Evolutionary conservation across 2,888 invertebrate genomes (phyloP).

Genomic region (Acanthosepion pharaonis): DNA sequence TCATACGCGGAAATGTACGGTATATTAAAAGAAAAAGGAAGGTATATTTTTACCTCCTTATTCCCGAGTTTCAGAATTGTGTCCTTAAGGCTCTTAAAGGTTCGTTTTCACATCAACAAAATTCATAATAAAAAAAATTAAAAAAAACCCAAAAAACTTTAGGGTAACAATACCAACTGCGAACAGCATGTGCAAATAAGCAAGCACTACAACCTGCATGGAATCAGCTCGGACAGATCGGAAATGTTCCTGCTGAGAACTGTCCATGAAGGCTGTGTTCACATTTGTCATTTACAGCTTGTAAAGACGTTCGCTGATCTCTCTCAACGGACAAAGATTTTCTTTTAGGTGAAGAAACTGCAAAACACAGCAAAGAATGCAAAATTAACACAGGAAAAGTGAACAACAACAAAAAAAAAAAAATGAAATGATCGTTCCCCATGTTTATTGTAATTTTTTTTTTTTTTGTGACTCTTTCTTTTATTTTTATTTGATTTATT

Average conservation of each 20-base stretch:
- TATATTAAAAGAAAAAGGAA: too few species aligned
- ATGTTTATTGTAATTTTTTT: not conserved
- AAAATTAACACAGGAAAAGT: not conserved
- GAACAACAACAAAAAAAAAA: not conserved
- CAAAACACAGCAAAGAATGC: not conserved
- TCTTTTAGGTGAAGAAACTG: not conserved
- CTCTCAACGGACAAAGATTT: constrained; percentile 4
- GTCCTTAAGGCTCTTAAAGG: too few species aligned
- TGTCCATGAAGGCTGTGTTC: not conserved
- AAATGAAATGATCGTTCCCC: not conserved
- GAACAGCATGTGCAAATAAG: not conserved
- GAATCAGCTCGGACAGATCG: not conserved
- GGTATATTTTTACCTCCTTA: too few species aligned
- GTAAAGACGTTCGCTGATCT: not conserved
- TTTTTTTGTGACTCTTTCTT: not conserved
- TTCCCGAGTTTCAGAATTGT: too few species aligned
- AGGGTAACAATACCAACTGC: not conserved
- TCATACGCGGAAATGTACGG: too few species aligned
- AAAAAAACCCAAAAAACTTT: too few species aligned
- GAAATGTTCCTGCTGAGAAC: not conserved
- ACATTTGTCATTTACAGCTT: not conserved
- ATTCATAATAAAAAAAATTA: too few species aligned
- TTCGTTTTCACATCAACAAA: too few species aligned
- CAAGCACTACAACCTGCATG: not conserved
- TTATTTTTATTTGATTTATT: not conserved